These are phyloP conservation scores for Mionectes olivaceus DNA, from an alignment of 2,797 vertebrate species.

Conservation along the genomic window DNA sequence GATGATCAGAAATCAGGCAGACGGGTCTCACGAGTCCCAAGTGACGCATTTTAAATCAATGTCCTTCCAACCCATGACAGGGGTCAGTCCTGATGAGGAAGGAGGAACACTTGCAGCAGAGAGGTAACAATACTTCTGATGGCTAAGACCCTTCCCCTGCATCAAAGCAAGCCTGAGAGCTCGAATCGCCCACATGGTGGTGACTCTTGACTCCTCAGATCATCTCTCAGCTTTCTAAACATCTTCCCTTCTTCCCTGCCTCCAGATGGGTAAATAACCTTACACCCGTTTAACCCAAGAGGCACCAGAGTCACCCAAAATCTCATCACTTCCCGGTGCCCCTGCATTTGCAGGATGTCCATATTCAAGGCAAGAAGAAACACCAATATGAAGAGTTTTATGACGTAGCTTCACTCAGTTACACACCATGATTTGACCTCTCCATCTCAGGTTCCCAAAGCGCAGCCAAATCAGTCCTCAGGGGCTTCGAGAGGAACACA, in stretches of 20 bases:
- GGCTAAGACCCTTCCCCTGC: background rate
- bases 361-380: background rate
- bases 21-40: background rate
- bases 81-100: background rate
- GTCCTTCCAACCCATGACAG: background rate
- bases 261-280: background rate
- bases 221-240: background rate
- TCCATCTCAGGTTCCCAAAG: background rate
- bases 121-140: background rate
- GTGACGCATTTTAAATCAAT: background rate
- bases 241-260: background rate
- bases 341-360: background rate
- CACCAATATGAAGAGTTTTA: background rate
- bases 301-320: background rate
- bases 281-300: background rate
- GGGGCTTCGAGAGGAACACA: background rate
- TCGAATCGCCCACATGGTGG: fast-evolving
- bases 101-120: background rate
- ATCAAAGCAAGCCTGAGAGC: background rate
- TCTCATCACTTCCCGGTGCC: background rate
- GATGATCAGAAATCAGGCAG: background rate
- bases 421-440: background rate
- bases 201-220: background rate
- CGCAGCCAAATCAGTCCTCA: background rate
- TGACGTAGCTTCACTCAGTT: background rate